Evolutionary conservation across 2,888 invertebrate genomes (phyloP), one percentile per base, ranked within the genome.

Genomic region (Itoplectis maculator): DNA sequence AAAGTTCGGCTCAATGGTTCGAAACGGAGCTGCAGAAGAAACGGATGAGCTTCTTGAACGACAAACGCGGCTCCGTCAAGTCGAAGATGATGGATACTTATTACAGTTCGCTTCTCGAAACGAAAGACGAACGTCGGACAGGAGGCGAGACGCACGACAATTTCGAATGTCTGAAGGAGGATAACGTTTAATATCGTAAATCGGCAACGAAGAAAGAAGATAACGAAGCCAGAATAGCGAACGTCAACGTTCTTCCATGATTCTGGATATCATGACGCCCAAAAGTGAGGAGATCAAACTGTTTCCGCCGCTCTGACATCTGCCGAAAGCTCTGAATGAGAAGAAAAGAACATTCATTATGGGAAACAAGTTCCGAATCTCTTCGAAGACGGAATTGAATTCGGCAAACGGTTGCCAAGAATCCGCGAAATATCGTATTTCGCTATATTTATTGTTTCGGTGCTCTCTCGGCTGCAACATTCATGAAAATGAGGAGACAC

Each of bases 1-100:
- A 23, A 15, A 79, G 79, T 0, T 72, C 87, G 6, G 85, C 80
- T 0, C 88, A 90, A 45, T 92, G 91, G 91, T 66, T 89, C 15
- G 91, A 91, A 15, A 76, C 87, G 2, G 90, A 92, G 66, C 86
- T 90, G 75, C 89, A 89, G 59, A 90, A 84, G 23, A 90, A 91
- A 49, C 88, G 88, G 40, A 81, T 91, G 20, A 87, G 86, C 73
- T 90, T 88, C 42, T 76, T 91, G 8, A 89, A 86, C 66, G 89
- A 91, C 5, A 89, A 88, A 65, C 88, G 88, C 40, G 81, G 81
- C 2, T 88, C 89, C 0, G 84, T 87, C 29, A 89, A 88, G 35
- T 86, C 84, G 2, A 93, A 92, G 73, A 93, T 93, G 81, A 91
- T 91, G 91, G 93, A 94, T 70, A 90, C 91, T 3, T 93, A 92